phyloP scores from a whole-genome alignment of 2,797 vertebrate species.

The Darevskia nairensis region DNA sequence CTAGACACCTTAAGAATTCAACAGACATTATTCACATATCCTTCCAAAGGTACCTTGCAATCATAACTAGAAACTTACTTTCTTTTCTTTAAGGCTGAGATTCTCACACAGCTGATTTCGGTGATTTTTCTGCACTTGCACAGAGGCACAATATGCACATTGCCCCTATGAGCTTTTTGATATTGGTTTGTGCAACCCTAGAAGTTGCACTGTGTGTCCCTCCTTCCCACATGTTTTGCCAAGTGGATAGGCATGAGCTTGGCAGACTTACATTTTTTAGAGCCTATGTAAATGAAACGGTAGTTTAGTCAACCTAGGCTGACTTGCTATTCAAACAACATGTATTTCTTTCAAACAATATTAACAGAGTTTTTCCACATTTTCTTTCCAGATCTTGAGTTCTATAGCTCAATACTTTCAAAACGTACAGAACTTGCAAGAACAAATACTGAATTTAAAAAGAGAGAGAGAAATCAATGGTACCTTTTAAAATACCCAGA shows the following conservation, averaged over 20 bases:
- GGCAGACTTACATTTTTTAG: not conserved
- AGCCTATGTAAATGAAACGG: conserved; percentile 38
- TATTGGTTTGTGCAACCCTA: too few species aligned
- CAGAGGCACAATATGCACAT: not conserved
- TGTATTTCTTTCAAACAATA: conserved; percentile 69
- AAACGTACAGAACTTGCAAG: conserved; percentile 71
- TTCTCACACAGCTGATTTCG: not conserved
- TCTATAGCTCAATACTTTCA: conserved; percentile 70
- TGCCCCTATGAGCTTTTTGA: not conserved
- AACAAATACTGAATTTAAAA: conserved; percentile 72
- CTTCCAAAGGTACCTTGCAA: accelerated
- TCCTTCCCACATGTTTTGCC: not conserved
- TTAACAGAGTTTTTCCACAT: conserved; percentile 69
- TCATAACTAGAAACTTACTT: conserved; percentile 37
- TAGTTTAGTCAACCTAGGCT: conserved; percentile 67
- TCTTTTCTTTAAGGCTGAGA: conserved; percentile 10
- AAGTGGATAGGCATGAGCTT: not conserved
- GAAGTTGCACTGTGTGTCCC: not conserved
- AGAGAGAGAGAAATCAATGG: conserved; percentile 69
- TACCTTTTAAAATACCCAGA: conserved; percentile 79
- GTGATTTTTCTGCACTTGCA: not conserved
- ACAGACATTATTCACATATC: too few species aligned
- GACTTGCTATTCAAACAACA: conserved; percentile 72
- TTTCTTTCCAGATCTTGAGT: conserved; percentile 68
- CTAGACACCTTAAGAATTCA: not conserved